Evolutionary conservation across 2,888 invertebrate genomes (phyloP), one percentile per base, ranked within the genome.

Genomic region (Aproaerema taeniolella): DNA sequence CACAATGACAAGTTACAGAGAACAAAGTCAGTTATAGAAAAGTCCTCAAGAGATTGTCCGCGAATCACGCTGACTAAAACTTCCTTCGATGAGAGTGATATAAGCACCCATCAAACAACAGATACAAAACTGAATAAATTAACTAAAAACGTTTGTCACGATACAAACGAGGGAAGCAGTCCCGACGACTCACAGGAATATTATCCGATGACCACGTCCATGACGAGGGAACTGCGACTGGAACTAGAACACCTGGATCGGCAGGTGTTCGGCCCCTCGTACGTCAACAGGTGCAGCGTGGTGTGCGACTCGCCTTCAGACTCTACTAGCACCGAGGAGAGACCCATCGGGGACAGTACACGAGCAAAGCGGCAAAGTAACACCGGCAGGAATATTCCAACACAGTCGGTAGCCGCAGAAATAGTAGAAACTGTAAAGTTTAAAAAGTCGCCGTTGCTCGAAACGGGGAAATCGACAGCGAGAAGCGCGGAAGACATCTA

Each of bases 131-230:
- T 54, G 9, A 66, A 55, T 41, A 79, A 70, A 54, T 46, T 61
- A 10, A 63, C 54, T 37, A 81, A 60, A 49, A 65, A 69, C 50
- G 56, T 67, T 50, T 49, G 68, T 65, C 52, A 58, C 2, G 81
- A 85, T 33, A 51, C 67, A 8, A 82, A 88, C 48, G 90, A 90
- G 42, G 90, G 90, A 33, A 90, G 89, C 52, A 94, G 94, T 47
- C 93, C 93, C 0, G 94, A 94, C 53, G 94, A 95, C 67, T 92
- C 92, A 1, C 92, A 93, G 53, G 93, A 93, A 62, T 95, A 95
- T 67, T 93, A 93, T 62, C 95, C 95, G 2, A 93, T 96, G 91
- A 94, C 94, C 0, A 95, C 94, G 2, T 94, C 95, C 2, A 93
- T 95, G 85, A 95, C 95, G 0, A 89, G 94, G 55, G 95, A 95